Conservation (phyloP, 2,797 vertebrate genomes). For the Alca torda region DNA sequence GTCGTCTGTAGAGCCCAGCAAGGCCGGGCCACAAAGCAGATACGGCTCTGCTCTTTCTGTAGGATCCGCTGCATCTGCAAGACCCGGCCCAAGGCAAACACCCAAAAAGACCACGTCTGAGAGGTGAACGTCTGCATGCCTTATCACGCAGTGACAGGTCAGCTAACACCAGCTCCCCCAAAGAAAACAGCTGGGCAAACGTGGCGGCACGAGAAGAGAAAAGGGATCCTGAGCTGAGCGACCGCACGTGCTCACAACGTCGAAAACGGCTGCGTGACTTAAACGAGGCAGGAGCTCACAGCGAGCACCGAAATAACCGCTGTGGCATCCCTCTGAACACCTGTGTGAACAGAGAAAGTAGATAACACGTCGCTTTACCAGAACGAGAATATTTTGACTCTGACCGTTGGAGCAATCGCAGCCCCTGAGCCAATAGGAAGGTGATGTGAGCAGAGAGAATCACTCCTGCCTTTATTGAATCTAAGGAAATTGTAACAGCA, state of each 20-base stretch:
- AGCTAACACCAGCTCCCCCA: background rate
- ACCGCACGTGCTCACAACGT: rapidly evolving
- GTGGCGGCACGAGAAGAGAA: background rate
- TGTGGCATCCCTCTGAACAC: background rate
- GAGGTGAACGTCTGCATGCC: background rate
- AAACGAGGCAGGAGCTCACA: background rate
- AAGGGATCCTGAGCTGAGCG: background rate
- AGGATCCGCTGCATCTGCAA: background rate
- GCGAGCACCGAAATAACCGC: rapidly evolving
- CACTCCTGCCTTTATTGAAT: background rate
- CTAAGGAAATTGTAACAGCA: background rate
- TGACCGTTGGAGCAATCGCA: background rate
- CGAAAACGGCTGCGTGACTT: background rate
- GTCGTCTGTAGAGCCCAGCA: background rate
- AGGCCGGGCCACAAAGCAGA: background rate
- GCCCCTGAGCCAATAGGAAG: background rate
- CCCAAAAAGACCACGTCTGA: background rate
- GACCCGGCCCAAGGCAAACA: background rate
- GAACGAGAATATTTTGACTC: background rate
- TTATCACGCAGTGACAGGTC: background rate
- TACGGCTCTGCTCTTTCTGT: background rate
- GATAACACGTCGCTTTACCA: background rate
- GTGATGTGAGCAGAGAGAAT: background rate
- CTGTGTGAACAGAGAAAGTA: rapidly evolving
- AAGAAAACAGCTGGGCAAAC: background rate